Percentiles rank a stretch among this genome's conserved stretches.
These are phyloP conservation scores for Drosophila sp. DNA, from an alignment of 1,140 invertebrate species.

Conservation along the genomic window DNA sequence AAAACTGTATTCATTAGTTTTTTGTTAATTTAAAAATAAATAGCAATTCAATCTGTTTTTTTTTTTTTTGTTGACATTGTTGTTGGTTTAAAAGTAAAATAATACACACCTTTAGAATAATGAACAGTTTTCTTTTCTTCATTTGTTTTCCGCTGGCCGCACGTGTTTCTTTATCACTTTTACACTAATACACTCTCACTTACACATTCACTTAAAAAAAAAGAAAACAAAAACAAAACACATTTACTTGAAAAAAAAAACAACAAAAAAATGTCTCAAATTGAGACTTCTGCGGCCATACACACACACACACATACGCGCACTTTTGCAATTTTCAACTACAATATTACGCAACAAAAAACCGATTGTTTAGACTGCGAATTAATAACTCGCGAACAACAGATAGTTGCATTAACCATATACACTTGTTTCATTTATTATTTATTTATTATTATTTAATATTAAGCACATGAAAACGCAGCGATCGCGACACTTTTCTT, in stretches of 20 bases:
- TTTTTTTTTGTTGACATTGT: no score
- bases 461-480: not conserved
- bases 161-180: no score
- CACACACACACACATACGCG: not conserved
- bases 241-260: not conserved
- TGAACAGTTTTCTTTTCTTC: no score
- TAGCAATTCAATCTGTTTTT: no score
- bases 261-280: not conserved
- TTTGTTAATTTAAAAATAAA: no score
- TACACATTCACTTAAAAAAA: no score
- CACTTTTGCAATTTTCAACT: constrained; percentile 45
- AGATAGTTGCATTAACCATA: not conserved
- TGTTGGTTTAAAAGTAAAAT: no score
- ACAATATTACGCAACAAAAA: constrained; percentile 31
- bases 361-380: not conserved
- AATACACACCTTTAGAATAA: no score
- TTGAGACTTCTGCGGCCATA: not conserved
- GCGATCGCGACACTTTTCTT: no score
- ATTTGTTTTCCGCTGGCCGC: no score
- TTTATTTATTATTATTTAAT: not conserved
- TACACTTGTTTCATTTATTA: not conserved
- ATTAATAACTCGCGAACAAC: not conserved
- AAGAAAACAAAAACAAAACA: not conserved
- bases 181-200: no score
- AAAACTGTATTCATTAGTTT: no score